Conservation (phyloP, 2,888 invertebrate genomes). For the Lasius fuliginosus region DNA sequence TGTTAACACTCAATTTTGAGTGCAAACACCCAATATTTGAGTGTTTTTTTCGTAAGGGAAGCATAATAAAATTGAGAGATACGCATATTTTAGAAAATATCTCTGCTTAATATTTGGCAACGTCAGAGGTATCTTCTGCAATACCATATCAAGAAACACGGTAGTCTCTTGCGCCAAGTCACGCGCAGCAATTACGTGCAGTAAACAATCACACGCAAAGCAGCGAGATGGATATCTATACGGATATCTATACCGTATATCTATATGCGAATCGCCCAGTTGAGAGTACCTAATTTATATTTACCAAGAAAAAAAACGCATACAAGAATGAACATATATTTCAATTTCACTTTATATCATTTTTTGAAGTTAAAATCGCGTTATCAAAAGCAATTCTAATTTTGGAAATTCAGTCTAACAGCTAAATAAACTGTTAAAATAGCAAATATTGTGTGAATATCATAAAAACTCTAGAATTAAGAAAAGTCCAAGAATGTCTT, state of each 20-base stretch:
- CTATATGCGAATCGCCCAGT: neutral
- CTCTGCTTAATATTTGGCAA: neutral
- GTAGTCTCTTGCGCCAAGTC: neutral
- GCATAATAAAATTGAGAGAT: neutral
- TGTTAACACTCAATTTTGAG: too few species aligned
- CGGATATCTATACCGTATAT: neutral
- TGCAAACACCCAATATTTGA: too few species aligned
- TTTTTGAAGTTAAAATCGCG: neutral
- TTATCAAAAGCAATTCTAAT: neutral
- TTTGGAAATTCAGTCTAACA: neutral
- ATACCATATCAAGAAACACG: neutral
- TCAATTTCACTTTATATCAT: neutral
- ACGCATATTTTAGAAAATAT: neutral
- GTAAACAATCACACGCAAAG: too few species aligned
- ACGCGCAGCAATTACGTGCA: neutral
- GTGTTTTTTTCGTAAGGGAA: too few species aligned
- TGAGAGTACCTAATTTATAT: neutral
- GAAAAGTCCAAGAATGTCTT: neutral
- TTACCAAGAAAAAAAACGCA: neutral
- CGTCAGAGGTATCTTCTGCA: neutral
- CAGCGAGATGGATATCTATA: too few species aligned
- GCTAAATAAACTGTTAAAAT: neutral
- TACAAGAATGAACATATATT: neutral
- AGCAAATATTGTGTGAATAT: neutral
- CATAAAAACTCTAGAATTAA: neutral